Percentiles rank a stretch among this genome's conserved stretches.
Conservation (phyloP, 2,113 vertebrate species). For the Phaethornis superciliosus region DNA sequence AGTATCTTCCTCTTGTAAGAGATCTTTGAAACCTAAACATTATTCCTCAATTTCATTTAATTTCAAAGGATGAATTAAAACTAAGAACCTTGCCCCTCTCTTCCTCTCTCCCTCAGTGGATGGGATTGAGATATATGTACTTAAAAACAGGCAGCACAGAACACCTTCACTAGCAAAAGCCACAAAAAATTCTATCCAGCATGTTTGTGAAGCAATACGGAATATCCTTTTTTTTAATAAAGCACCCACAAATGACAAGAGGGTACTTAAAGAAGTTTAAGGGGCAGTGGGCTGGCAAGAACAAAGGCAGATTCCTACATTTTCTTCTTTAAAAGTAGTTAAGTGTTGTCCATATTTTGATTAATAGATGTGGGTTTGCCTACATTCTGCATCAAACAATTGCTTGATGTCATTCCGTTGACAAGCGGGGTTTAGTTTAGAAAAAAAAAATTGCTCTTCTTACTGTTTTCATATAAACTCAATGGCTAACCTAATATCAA, state of each 20-base stretch:
- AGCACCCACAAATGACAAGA: background rate
- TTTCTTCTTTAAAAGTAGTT: slow-evolving; percentile 31
- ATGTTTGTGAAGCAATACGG: background rate
- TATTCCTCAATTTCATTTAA: background rate
- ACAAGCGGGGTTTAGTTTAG: slow-evolving; percentile 54
- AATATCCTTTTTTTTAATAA: background rate
- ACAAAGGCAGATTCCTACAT: background rate
- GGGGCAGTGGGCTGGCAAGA: background rate
- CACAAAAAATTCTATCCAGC: background rate
- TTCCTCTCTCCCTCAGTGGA: background rate
- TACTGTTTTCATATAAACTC: slow-evolving; percentile 67
- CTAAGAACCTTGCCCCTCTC: background rate
- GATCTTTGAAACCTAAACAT: background rate
- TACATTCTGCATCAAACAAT: slow-evolving; percentile 52
- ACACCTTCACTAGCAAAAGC: background rate
- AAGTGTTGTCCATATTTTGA: slow-evolving; percentile 33
- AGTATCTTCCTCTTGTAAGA: background rate
- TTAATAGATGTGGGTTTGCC: slow-evolving; percentile 56
- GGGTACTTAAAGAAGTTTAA: background rate
- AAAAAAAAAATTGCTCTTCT: slow-evolving; percentile 57
- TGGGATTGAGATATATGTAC: background rate
- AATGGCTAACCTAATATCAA: slow-evolving; percentile 51
- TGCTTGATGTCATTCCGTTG: slow-evolving; percentile 51
- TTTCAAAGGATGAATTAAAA: background rate
- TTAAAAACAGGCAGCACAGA: background rate